Conservation (phyloP, 1,140 invertebrate species). For the Drosophila ogumai region DNA sequence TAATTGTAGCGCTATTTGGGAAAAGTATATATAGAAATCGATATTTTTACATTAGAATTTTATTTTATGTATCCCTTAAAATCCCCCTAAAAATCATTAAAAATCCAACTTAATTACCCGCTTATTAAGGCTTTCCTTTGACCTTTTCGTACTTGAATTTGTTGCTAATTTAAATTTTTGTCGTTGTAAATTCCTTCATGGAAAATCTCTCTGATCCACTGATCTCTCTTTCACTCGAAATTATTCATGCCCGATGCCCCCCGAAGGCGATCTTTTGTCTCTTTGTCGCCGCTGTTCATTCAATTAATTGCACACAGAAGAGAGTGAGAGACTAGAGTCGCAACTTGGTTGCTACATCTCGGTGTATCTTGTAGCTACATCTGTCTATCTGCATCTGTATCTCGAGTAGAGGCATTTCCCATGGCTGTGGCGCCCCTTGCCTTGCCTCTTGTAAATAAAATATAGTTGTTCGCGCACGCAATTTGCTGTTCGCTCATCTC, state of each 20-base stretch:
- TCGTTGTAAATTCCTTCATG: not conserved
- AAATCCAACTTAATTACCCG: not conserved
- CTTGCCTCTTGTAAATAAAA: constrained; percentile 52
- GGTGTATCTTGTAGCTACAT: constrained; percentile 5
- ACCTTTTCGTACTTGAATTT: not conserved
- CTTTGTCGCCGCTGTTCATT: constrained; percentile 37
- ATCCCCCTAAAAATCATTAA: not conserved
- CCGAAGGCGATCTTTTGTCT: constrained; percentile 32
- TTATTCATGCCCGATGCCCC: constrained; percentile 7
- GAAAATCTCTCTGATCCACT: constrained; percentile 9
- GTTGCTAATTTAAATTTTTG: not conserved
- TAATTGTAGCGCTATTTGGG: no score
- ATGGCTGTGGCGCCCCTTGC: constrained; percentile 35
- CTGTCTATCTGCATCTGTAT: constrained; percentile 19
- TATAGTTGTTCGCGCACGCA: constrained; percentile 67
- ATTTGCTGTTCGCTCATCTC: constrained; percentile 38
- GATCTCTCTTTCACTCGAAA: constrained; percentile 21
- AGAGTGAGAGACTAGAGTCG: constrained; percentile 13
- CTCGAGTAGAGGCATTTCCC: constrained; percentile 53
- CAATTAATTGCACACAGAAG: constrained; percentile 34
- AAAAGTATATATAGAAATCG: no score
- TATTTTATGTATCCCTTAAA: no score
- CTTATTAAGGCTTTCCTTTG: not conserved
- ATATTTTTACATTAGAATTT: no score
- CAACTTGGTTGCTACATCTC: constrained; percentile 29